These are phyloP conservation scores for Schizotus pectinicornis DNA, from an alignment of 2,888 invertebrate species.

Conservation along the genomic window DNA sequence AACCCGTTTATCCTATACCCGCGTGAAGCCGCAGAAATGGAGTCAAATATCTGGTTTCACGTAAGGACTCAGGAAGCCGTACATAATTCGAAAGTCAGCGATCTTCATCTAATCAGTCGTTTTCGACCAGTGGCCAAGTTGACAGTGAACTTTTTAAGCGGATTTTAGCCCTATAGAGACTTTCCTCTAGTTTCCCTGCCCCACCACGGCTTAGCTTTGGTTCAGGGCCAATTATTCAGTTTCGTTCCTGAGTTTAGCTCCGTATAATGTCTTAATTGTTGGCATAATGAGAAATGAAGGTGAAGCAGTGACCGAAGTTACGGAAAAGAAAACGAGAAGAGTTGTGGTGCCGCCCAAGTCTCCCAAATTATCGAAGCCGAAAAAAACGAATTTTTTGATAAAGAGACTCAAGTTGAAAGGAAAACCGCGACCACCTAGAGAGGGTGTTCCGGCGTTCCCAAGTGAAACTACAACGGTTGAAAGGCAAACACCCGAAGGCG, in stretches of 20 bases:
- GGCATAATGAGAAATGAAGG: constrained; percentile 44
- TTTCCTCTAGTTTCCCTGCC: constrained; percentile 16
- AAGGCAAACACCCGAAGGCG: constrained; percentile 48
- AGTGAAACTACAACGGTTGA: constrained; percentile 36
- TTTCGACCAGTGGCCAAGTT: not conserved
- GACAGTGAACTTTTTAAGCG: not conserved
- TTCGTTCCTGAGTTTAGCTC: constrained; percentile 7
- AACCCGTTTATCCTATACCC: too few relatives aligned
- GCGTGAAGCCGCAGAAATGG: too few relatives aligned
- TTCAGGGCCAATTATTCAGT: constrained; percentile 38
- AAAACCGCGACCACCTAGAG: constrained; percentile 1
- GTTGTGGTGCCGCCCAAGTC: constrained; percentile 39
- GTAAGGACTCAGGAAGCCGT: too few relatives aligned
- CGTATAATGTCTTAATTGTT: constrained; percentile 23
- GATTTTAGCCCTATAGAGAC: too few relatives aligned
- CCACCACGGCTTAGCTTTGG: constrained; percentile 31
- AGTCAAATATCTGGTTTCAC: too few relatives aligned
- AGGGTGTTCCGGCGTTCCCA: constrained; percentile 33
- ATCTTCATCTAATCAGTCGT: constrained; percentile 3
- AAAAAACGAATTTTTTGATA: constrained; percentile 42
- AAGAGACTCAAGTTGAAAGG: constrained; percentile 47
- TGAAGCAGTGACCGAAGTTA: constrained; percentile 28
- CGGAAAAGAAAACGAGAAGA: constrained; percentile 30
- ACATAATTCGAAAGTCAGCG: constrained; percentile 11
- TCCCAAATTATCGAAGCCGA: constrained; percentile 34